These are phyloP conservation scores for Mystacornis crossleyi DNA, from an alignment of 2,113 vertebrate genomes.

Conservation along the genomic window DNA sequence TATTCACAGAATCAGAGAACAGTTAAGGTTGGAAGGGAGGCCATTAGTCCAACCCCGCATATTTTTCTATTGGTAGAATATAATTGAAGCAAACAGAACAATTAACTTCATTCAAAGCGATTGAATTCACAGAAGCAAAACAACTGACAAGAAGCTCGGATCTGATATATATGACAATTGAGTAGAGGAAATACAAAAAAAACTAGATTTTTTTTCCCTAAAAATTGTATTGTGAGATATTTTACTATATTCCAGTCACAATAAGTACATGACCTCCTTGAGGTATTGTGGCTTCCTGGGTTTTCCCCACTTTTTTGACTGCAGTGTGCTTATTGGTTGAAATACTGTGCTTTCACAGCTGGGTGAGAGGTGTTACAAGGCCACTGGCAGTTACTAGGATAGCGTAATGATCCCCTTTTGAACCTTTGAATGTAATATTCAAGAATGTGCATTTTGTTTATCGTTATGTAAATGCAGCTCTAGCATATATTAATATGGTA, in stretches of 20 bases:
- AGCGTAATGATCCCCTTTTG: not conserved
- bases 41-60: not conserved
- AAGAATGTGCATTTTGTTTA: not conserved
- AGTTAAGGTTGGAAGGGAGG: not conserved
- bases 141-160: not conserved
- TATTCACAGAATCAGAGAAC: not conserved
- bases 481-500: not conserved
- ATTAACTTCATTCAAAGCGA: not conserved
- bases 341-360: not conserved
- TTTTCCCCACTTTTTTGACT: not conserved
- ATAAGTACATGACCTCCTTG: not conserved
- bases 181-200: not conserved
- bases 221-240: not conserved
- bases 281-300: not conserved
- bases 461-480: not conserved
- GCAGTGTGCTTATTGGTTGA: not conserved
- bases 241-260: not conserved
- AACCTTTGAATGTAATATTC: not conserved
- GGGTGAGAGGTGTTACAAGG: not conserved
- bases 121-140: not conserved
- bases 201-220: not conserved
- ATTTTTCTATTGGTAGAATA: not conserved
- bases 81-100: not conserved
- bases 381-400: not conserved
- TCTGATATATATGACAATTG: not conserved